A percentile compares a stretch with the other conserved stretches of the same genome.
phyloP scores from a whole-genome alignment of 2,113 vertebrate genomes.

The Ceyx melanurus region DNA sequence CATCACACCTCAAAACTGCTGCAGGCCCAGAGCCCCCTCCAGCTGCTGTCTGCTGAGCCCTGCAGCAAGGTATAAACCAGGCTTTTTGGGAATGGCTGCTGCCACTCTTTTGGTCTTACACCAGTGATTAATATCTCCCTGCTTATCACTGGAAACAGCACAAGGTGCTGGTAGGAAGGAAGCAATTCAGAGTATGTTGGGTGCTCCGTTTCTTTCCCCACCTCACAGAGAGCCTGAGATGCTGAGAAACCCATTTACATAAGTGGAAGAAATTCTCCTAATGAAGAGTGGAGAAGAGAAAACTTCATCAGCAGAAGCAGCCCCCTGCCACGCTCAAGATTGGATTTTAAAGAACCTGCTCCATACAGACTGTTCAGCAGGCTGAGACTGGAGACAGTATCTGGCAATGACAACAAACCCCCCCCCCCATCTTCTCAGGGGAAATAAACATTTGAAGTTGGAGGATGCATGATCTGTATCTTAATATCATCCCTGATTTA shows the following conservation, averaged over 20 bases:
- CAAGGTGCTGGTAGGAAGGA: background rate
- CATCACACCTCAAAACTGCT: background rate
- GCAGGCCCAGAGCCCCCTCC: rapidly evolving
- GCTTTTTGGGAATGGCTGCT: background rate
- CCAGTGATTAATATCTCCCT: too few relatives aligned
- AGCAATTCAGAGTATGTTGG: background rate
- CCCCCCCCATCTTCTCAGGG: background rate
- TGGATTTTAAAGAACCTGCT: background rate
- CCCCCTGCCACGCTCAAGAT: rapidly evolving
- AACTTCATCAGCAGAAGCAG: background rate
- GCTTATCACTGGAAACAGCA: background rate
- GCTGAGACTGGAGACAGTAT: background rate
- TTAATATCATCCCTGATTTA: background rate
- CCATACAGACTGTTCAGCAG: background rate
- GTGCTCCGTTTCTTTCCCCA: background rate
- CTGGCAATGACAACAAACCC: background rate
- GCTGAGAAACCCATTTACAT: background rate
- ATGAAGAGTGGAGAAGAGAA: background rate
- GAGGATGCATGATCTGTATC: background rate
- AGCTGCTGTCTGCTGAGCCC: background rate
- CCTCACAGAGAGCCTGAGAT: background rate
- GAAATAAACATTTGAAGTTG: background rate
- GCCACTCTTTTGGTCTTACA: background rate
- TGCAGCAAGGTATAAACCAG: background rate
- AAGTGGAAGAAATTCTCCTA: background rate